A percentile compares a stretch with the other conserved stretches of the same genome.
These are phyloP conservation scores for Podarcis raffonei DNA, from an alignment of 2,113 vertebrate genomes.

Conservation along the genomic window DNA sequence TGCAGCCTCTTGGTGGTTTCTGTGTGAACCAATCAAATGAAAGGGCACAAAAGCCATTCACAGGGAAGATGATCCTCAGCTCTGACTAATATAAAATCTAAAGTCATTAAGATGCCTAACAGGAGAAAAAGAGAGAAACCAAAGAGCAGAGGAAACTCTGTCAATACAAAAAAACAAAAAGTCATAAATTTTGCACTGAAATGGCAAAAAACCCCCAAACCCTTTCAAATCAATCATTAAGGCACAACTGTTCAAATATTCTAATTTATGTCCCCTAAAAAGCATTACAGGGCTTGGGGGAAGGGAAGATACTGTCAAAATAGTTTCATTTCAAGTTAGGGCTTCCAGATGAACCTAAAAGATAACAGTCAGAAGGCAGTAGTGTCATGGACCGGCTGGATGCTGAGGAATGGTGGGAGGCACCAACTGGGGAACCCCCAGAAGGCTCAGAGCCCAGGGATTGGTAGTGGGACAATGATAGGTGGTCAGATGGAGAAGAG, in stretches of 20 bases:
- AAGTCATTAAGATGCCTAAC: slow-evolving; percentile 34
- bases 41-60: slow-evolving; percentile 66
- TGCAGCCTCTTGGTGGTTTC: slow-evolving; percentile 54
- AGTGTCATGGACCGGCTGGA: too few species aligned
- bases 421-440: too few species aligned
- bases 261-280: neutral
- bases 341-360: too few species aligned
- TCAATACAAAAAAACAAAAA: neutral
- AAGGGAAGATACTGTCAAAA: neutral
- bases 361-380: too few species aligned
- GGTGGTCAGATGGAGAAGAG: too few species aligned
- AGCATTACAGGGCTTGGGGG: neutral
- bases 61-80: slow-evolving; percentile 35
- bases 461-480: too few species aligned
- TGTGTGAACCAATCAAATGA: slow-evolving; percentile 60
- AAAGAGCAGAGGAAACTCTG: neutral
- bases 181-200: neutral
- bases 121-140: slow-evolving; percentile 12
- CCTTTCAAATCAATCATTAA: slow-evolving; percentile 1
- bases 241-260: neutral
- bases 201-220: neutral
- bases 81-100: slow-evolving; percentile 49
- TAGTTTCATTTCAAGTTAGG: neutral
- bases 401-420: too few species aligned
- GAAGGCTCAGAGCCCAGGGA: too few species aligned